phyloP scores from a whole-genome alignment of 2,113 vertebrate species.

The Microcebus jonahi region DNA sequence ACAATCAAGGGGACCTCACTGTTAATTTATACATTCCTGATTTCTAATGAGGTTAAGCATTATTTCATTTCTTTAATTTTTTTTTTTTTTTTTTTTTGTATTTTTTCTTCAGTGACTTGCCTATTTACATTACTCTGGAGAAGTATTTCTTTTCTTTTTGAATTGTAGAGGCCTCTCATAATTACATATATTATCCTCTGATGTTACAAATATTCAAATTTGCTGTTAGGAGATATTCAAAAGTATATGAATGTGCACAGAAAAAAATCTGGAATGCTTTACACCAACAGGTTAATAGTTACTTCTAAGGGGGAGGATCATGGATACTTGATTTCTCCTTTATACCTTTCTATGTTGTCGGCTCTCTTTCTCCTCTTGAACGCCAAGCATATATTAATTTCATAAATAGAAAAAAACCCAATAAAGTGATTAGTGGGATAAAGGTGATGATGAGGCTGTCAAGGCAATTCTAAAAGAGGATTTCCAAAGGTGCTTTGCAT shows the following conservation, averaged over 20 bases:
- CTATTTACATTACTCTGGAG: constrained; percentile 21
- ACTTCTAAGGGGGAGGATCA: background rate
- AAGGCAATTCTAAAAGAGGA: background rate
- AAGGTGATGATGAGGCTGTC: background rate
- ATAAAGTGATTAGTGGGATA: background rate
- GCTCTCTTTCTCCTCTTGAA: background rate
- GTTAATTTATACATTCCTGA: background rate
- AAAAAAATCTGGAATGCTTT: background rate
- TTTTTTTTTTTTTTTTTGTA: background rate
- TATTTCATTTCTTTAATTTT: background rate
- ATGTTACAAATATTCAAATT: constrained; percentile 18
- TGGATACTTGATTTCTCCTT: background rate
- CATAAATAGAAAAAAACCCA: background rate
- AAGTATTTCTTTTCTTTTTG: background rate
- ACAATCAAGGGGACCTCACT: background rate
- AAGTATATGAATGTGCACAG: background rate
- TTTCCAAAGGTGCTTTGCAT: background rate
- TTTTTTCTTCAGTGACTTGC: constrained; percentile 37
- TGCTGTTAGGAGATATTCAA: background rate
- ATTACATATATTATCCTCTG: background rate
- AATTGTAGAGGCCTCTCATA: background rate
- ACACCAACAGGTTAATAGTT: background rate
- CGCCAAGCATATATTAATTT: background rate
- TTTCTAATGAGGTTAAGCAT: background rate
- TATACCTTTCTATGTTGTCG: background rate